Conservation (phyloP, 2,113 vertebrate species). For the Corythornis madagascariensis region DNA sequence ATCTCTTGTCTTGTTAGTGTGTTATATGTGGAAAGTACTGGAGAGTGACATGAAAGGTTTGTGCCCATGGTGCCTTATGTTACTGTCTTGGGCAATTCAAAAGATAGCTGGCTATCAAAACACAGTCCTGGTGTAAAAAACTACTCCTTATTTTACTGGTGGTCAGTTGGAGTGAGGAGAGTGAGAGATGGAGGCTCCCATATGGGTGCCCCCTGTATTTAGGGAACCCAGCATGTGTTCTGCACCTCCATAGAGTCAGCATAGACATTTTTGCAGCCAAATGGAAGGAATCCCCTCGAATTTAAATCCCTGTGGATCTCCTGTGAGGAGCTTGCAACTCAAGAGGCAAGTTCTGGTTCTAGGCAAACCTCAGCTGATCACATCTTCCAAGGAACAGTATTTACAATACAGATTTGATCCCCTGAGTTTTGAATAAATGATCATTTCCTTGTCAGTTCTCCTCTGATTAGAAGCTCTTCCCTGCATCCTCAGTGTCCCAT, state of each 20-base stretch:
- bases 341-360: neutral
- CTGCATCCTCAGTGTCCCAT: neutral
- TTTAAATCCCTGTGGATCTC: neutral
- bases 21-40: neutral
- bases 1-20: neutral
- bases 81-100: neutral
- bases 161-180: neutral
- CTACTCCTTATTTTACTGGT: neutral
- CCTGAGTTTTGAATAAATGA: neutral
- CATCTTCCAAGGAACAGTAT: neutral
- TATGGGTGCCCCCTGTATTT: neutral
- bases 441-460: neutral
- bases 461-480: slow-evolving; percentile 6
- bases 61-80: neutral
- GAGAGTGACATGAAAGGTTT: neutral
- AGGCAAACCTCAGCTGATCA: neutral
- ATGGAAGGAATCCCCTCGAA: neutral
- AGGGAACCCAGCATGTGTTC: neutral
- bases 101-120: neutral
- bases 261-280: neutral
- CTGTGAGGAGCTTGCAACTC: neutral
- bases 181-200: fast-evolving
- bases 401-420: neutral
- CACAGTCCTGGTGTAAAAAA: neutral
- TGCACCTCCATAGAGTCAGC: neutral